Percentiles rank a stretch among this genome's conserved stretches.
phyloP scores from a whole-genome alignment of 1,140 invertebrate species.

The Bilobella aurantiaca region DNA sequence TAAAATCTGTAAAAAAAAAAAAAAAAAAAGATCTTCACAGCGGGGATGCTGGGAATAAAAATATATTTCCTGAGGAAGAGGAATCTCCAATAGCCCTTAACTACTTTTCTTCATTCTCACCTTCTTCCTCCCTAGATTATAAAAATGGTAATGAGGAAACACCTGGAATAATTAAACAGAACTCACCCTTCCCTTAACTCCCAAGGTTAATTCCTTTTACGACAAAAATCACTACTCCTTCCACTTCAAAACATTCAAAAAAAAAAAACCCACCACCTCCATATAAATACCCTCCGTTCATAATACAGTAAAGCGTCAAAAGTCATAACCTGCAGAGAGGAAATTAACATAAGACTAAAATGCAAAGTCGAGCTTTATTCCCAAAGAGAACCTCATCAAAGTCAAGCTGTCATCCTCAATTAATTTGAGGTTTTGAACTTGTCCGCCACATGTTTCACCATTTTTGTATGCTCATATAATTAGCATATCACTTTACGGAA shows the following conservation, averaged over 20 bases:
- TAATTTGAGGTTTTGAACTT: neutral
- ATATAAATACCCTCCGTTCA: too few species aligned
- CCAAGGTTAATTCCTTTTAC: constrained; percentile 6
- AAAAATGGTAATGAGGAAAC: constrained; percentile 8
- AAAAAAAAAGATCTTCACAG: too few species aligned
- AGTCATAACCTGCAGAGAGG: too few species aligned
- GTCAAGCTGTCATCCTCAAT: neutral
- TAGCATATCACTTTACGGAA: too few species aligned
- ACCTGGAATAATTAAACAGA: constrained; percentile 3
- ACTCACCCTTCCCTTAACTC: neutral
- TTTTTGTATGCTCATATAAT: neutral
- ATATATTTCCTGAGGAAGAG: too few species aligned
- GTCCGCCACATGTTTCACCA: too few species aligned
- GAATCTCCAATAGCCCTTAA: neutral
- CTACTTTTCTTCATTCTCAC: neutral
- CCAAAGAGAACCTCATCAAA: neutral
- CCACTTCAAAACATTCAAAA: neutral
- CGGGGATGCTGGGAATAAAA: neutral
- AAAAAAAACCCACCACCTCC: neutral
- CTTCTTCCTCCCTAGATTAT: neutral
- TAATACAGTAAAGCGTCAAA: too few species aligned
- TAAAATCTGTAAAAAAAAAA: too few species aligned
- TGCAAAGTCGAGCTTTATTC: neutral
- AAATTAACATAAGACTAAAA: constrained; percentile 4
- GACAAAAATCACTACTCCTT: neutral